Evolutionary conservation across 2,888 invertebrate species (phyloP).

Genomic region (Conistra vaccinii): DNA sequence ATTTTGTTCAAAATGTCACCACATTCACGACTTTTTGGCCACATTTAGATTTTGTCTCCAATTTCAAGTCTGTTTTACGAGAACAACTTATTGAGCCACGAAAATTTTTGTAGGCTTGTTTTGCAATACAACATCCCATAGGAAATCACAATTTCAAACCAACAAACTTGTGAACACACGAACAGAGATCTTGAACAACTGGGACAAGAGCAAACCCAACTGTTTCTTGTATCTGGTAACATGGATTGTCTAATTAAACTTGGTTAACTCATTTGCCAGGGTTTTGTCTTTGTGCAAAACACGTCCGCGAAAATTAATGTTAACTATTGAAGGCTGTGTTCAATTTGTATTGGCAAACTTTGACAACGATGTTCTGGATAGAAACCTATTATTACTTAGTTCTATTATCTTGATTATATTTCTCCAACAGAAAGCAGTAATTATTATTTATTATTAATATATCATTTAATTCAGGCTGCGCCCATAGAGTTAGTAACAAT

Average conservation of each 20-base stretch:
- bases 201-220: slow-evolving; percentile 43
- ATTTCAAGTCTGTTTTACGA: background rate
- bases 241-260: slow-evolving; percentile 64
- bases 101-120: slow-evolving; percentile 17
- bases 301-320: slow-evolving; percentile 52
- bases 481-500: no score
- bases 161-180: slow-evolving; percentile 41
- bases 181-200: slow-evolving; percentile 52
- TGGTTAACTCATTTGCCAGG: slow-evolving; percentile 61
- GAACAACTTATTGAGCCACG: background rate
- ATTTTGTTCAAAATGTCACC: no score
- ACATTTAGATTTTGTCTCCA: background rate
- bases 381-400: slow-evolving; percentile 26
- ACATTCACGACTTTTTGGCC: no score
- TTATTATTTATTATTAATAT: no score
- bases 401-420: slow-evolving; percentile 30
- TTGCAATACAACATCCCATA: slow-evolving; percentile 10
- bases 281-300: slow-evolving; percentile 63
- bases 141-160: slow-evolving; percentile 49
- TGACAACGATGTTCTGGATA: slow-evolving; percentile 37
- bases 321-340: slow-evolving; percentile 51
- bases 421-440: slow-evolving; percentile 3
- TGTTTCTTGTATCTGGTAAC: slow-evolving; percentile 60
- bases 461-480: no score
- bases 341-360: slow-evolving; percentile 59